Base-by-base conservation (phyloP, 1,140 invertebrate species). In the Drosophila littoralis region DNA sequence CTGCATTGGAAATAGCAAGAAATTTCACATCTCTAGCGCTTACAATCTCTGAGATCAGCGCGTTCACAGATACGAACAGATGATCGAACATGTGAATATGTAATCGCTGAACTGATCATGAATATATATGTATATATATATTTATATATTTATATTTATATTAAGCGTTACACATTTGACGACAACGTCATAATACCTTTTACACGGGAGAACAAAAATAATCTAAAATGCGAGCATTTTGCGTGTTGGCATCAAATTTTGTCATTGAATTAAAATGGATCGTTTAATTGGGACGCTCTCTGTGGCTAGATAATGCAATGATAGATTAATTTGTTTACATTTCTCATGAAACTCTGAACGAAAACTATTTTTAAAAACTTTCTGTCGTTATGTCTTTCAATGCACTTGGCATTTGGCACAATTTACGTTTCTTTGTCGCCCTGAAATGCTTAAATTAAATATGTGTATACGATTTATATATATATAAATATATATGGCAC, bases 301-400 rank as follows among this genome's bases (percentile, higher is more conserved):
- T 71, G 48, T 76, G 50, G 46, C 61, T 60, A 66, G 74, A 77
- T 84, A 84, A 70, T 85, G 77, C 74, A 80, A 64, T 88, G 80
- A 80, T 89, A 84, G 84, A 88, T 89, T 88, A 80, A 88, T 80
- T 71, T 88, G 84, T 88, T 89, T 88, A 88, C 84, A 77, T 88
- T 88, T 65, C 69, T 89, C 83, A 58, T 59, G n/a, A 65, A 38
- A 28, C 22, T 5, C 22, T 5, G 48, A 57, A 54, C 13, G 1
- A 64, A 82, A 78, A 65, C 70, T 73, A 73, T 52, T 43, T 83
- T 79, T 82, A 51, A 69, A 45, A 58, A 50, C 65, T 67, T 72
- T 48, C 17, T 67, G 15, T 42, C 51, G 28, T 22, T 48, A 50
- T 61, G 43, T 35, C 59, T 50, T 38, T 36, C 45, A 63, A 69